A percentile compares a stretch with the other conserved stretches of the same genome.
Conservation (phyloP, 2,888 invertebrate genomes). For the Protonemura montana region DNA sequence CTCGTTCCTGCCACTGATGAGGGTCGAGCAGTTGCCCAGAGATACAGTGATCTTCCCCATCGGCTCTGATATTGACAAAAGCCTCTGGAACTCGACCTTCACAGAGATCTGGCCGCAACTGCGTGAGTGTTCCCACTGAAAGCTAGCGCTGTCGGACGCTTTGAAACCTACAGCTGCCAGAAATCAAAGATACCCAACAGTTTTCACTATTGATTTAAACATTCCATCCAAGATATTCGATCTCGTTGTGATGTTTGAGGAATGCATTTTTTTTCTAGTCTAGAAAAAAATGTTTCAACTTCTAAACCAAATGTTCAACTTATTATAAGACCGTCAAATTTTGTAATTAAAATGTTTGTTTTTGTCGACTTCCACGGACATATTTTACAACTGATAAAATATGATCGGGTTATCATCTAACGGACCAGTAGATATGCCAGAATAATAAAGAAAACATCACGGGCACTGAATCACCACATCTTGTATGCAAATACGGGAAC, state of each 20-base stretch:
- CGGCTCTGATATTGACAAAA: constrained; percentile 74
- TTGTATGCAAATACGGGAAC: background rate
- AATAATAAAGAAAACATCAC: background rate
- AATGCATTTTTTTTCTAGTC: background rate
- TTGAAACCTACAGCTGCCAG: background rate
- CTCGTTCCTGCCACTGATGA: constrained; percentile 78
- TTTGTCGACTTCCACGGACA: background rate
- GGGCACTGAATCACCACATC: background rate
- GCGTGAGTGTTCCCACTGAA: constrained; percentile 65
- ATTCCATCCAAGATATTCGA: constrained; percentile 16
- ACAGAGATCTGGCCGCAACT: constrained; percentile 85
- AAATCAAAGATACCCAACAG: background rate
- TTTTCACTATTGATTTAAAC: background rate
- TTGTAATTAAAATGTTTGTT: background rate
- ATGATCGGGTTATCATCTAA: background rate
- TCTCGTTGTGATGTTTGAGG: background rate
- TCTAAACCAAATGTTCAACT: background rate
- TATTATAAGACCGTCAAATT: background rate
- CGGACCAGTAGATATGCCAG: background rate
- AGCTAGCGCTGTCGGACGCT: background rate
- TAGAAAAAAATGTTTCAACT: background rate
- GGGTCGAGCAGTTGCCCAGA: constrained; percentile 60
- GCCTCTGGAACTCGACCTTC: constrained; percentile 80
- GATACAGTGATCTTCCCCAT: constrained; percentile 74
- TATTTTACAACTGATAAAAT: background rate